Evolutionary conservation across 1,140 invertebrate species (phyloP).

Genomic region (Caerostris darwini): DNA sequence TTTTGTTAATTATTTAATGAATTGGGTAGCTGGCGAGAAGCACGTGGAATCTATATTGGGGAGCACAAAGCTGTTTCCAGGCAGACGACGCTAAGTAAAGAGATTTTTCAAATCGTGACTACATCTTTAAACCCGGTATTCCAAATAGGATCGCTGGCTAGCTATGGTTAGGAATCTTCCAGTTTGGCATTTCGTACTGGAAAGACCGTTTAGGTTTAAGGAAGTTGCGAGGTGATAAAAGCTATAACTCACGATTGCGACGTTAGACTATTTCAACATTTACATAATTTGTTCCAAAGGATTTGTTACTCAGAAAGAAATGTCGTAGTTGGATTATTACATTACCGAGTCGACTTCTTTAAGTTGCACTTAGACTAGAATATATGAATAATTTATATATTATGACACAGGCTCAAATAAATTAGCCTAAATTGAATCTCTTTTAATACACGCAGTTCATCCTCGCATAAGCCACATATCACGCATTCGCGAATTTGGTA

Average conservation of each 20-base stretch:
- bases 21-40: slow-evolving; percentile 31
- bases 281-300: too few species aligned
- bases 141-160: neutral
- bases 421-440: too few species aligned
- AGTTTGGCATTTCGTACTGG: neutral
- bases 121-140: slow-evolving; percentile 1
- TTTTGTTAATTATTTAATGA: slow-evolving; percentile 60
- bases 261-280: too few species aligned
- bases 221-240: neutral
- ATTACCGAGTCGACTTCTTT: too few species aligned
- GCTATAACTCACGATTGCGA: neutral
- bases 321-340: too few species aligned
- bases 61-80: neutral
- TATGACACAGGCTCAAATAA: too few species aligned
- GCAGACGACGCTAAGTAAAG: neutral
- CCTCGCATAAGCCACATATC: too few species aligned
- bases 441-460: too few species aligned
- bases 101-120: slow-evolving; percentile 25
- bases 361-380: too few species aligned
- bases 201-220: neutral
- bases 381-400: too few species aligned
- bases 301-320: too few species aligned
- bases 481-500: too few species aligned
- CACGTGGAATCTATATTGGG: neutral
- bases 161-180: neutral